Evolutionary conservation across 2,797 vertebrate species (phyloP).

Genomic region (Sparus aurata): DNA sequence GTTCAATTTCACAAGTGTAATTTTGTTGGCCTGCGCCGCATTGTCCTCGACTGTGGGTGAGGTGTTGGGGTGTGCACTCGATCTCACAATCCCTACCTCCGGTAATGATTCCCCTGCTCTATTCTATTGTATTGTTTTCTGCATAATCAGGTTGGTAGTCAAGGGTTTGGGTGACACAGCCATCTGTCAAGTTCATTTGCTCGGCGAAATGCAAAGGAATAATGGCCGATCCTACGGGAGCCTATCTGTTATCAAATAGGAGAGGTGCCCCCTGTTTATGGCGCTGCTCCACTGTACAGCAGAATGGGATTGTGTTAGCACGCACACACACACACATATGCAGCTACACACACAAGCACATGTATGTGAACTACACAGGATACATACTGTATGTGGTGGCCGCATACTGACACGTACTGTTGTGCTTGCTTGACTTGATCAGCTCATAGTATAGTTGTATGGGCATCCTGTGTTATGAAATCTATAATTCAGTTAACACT

Average conservation of each 20-base stretch:
- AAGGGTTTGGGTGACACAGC: constrained; percentile 99
- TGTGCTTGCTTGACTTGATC: constrained; percentile 72
- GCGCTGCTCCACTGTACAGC: constrained; percentile 68
- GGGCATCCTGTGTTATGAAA: constrained; percentile 87
- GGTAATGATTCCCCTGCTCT: constrained; percentile 96
- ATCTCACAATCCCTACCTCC: constrained; percentile 86
- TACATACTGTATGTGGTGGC: constrained; percentile 16
- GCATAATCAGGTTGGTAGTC: constrained; percentile 99
- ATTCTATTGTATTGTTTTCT: constrained; percentile 99
- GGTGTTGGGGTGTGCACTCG: constrained; percentile 67
- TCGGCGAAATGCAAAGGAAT: constrained; percentile 97
- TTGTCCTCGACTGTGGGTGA: constrained; percentile 91
- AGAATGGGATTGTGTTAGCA: constrained; percentile 56
- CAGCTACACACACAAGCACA: constrained; percentile 29
- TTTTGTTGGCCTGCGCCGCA: constrained; percentile 94
- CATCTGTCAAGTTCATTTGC: constrained; percentile 99
- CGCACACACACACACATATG: constrained; percentile 28
- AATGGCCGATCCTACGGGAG: constrained; percentile 94
- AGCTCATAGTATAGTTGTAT: constrained; percentile 80
- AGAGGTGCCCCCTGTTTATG: constrained; percentile 83
- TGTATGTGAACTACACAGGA: background rate
- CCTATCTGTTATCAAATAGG: constrained; percentile 95
- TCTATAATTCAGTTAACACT: constrained; percentile 92
- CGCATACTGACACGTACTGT: constrained; percentile 56
- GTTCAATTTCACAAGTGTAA: constrained; percentile 99